Evolutionary conservation across 23 tunicate genomes (phyloP).

Genomic region (Ciona savignyi): DNA sequence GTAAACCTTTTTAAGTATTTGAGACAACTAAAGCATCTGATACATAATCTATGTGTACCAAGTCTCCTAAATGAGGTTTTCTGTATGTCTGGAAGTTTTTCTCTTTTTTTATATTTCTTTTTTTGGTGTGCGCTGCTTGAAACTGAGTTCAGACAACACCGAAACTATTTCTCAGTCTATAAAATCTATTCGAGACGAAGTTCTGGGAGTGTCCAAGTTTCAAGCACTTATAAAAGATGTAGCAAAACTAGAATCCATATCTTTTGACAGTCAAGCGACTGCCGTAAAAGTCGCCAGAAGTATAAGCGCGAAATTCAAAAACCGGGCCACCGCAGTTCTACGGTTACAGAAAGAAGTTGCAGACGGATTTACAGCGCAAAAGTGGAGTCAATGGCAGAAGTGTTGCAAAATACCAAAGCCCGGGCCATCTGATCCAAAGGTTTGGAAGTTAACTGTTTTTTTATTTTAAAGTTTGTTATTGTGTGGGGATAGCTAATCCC

Average conservation of each 20-base stretch:
- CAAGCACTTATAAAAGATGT: constrained; percentile 22
- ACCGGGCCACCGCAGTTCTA: constrained; percentile 31
- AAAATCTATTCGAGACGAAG: constrained; percentile 21
- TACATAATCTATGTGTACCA: no score
- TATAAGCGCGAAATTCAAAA: constrained; percentile 18
- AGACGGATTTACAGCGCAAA: not conserved
- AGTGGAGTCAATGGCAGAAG: constrained; percentile 13
- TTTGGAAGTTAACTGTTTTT: not conserved
- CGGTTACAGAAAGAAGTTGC: constrained; percentile 14
- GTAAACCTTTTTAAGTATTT: no score
- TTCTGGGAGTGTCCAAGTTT: constrained; percentile 35
- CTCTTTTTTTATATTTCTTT: constrained; percentile 18
- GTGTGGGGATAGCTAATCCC: no score
- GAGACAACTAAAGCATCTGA: no score
- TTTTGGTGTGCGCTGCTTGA: constrained; percentile 27
- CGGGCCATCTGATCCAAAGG: constrained; percentile 13
- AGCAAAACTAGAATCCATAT: constrained; percentile 11
- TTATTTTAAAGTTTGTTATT: no score
- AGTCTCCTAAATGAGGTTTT: no score
- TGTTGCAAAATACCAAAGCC: constrained; percentile 28
- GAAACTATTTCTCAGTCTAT: not conserved
- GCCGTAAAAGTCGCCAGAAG: constrained; percentile 22
- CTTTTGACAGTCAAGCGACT: constrained; percentile 7
- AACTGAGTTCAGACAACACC: not conserved
- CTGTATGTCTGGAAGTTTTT: no score